These are phyloP conservation scores for Caloenas nicobarica DNA, from an alignment of 2,113 vertebrate genomes.

Conservation along the genomic window DNA sequence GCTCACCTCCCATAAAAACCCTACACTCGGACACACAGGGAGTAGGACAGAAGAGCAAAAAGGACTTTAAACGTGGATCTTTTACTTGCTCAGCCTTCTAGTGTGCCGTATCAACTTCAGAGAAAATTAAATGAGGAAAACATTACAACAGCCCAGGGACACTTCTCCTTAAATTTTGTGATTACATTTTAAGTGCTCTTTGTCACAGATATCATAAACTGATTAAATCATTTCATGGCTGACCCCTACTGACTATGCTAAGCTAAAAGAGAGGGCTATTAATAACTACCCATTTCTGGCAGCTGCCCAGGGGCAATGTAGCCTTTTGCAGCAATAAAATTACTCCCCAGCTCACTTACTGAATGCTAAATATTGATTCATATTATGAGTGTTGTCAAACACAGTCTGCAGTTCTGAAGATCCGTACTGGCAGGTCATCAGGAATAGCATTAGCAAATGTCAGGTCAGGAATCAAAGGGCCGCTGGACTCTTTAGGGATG, in stretches of 20 bases:
- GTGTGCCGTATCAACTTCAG: conserved; percentile 52
- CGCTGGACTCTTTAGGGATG: conserved; percentile 82
- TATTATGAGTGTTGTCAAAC: conserved; percentile 89
- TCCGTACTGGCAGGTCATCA: conserved; percentile 83
- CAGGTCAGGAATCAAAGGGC: conserved; percentile 83
- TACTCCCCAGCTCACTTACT: conserved; percentile 84
- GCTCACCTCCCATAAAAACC: not conserved
- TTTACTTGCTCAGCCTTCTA: not conserved
- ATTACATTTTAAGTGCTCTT: conserved; percentile 94
- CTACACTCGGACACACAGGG: not conserved
- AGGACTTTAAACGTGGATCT: not conserved
- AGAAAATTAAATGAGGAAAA: conserved; percentile 81
- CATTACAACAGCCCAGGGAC: conserved; percentile 86
- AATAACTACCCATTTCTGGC: conserved; percentile 94
- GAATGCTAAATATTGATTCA: conserved; percentile 88
- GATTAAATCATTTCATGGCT: conserved; percentile 94
- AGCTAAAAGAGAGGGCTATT: conserved; percentile 85
- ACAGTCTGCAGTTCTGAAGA: conserved; percentile 80
- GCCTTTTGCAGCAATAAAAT: conserved; percentile 82
- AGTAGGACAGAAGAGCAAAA: not conserved
- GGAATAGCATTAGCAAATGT: conserved; percentile 83
- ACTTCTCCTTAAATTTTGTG: conserved; percentile 92
- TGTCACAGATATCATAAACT: conserved; percentile 95
- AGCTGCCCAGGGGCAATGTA: conserved; percentile 88
- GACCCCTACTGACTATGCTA: conserved; percentile 93